phyloP scores from a whole-genome alignment of 2,888 invertebrate genomes.

The Mamestra brassicae region DNA sequence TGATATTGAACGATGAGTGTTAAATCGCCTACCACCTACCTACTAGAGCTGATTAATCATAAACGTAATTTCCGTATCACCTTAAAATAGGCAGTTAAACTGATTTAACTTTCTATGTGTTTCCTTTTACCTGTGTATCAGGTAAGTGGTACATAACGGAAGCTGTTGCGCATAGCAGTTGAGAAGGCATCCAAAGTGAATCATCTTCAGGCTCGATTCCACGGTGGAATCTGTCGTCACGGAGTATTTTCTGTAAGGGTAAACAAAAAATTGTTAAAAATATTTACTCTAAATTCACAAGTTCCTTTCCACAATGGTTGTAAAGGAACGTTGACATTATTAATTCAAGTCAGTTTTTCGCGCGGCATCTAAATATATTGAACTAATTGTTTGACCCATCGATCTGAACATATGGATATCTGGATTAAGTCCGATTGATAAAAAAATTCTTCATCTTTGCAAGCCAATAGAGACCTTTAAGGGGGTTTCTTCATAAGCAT shows the following conservation, averaged over 20 bases:
- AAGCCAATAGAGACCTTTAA: not conserved
- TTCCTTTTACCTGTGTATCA: conserved; percentile 94
- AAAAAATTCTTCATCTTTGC: not conserved
- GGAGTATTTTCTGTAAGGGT: conserved; percentile 94
- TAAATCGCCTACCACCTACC: not conserved
- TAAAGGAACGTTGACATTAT: not conserved
- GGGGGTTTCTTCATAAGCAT: no score
- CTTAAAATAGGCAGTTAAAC: not conserved
- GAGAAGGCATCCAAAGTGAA: conserved; percentile 97
- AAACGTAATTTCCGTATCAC: not conserved
- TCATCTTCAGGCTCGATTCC: conserved; percentile 98
- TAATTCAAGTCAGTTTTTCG: not conserved
- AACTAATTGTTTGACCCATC: not conserved
- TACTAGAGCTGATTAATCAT: not conserved
- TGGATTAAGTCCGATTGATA: not conserved
- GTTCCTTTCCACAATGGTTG: no score
- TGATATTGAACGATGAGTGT: not conserved
- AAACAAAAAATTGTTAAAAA: not conserved
- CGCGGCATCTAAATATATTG: not conserved
- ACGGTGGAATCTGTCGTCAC: conserved; percentile 97
- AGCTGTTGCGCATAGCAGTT: conserved; percentile 96
- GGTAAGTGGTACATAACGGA: conserved; percentile 95
- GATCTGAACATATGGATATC: not conserved
- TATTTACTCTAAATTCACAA: no score
- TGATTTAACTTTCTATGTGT: not conserved